Evolutionary conservation across 1,140 invertebrate species (phyloP).

Genomic region (Medauroidea extradentata): DNA sequence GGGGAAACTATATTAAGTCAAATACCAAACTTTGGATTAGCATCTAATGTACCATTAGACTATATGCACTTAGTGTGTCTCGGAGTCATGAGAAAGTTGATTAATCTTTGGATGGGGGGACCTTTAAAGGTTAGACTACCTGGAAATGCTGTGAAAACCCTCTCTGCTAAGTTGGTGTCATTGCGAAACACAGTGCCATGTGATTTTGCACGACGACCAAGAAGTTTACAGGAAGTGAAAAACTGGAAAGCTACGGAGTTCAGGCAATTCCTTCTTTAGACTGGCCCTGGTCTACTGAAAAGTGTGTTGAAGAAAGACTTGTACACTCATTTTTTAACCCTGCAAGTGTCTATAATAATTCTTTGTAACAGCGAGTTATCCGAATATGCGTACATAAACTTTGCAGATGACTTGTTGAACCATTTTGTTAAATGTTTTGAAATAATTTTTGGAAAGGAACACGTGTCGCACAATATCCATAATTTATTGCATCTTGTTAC

Average conservation of each 20-base stretch:
- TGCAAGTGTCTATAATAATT: constrained; percentile 32
- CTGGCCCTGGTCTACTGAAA: constrained; percentile 40
- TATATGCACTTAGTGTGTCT: constrained; percentile 38
- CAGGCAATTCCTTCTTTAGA: constrained; percentile 45
- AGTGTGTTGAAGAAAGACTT: constrained; percentile 28
- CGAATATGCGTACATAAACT: neutral
- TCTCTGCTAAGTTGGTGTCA: constrained; percentile 7
- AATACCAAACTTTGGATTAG: no score
- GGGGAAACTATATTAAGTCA: no score
- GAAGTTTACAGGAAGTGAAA: constrained; percentile 34
- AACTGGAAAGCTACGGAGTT: constrained; percentile 49
- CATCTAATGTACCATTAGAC: no score
- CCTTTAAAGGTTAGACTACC: constrained; percentile 14
- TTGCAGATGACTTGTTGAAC: constrained; percentile 28
- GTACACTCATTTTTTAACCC: constrained; percentile 41
- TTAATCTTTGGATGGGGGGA: constrained; percentile 29
- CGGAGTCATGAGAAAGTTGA: constrained; percentile 32
- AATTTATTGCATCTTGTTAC: constrained; percentile 34
- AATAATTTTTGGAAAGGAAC: constrained; percentile 27
- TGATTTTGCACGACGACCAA: constrained; percentile 43
- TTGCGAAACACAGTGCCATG: constrained; percentile 22
- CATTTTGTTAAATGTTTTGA: constrained; percentile 32
- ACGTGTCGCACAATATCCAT: constrained; percentile 41
- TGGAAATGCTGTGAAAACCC: neutral
- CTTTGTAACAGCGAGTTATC: neutral